phyloP scores from a whole-genome alignment of 2,888 invertebrate genomes.

The Agrotis clavis region DNA sequence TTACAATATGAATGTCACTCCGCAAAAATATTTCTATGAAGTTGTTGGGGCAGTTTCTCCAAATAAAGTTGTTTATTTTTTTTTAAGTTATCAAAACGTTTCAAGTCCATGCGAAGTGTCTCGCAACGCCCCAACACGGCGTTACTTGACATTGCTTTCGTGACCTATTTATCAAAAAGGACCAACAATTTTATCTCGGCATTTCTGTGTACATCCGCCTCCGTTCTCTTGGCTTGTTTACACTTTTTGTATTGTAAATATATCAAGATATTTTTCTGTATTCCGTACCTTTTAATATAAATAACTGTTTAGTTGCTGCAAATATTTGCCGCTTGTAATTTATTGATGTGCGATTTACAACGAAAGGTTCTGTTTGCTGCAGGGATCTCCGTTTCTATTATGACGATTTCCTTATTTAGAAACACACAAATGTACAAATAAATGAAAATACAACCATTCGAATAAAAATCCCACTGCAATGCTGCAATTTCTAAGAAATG shows the following conservation, averaged over 20 bases:
- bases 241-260: slow-evolving; percentile 74
- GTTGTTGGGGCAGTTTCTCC: slow-evolving; percentile 24
- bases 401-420: not conserved
- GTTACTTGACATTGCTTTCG: slow-evolving; percentile 72
- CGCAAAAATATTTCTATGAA: slow-evolving; percentile 25
- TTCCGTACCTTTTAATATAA: slow-evolving; percentile 64
- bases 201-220: slow-evolving; percentile 72
- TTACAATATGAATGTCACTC: slow-evolving; percentile 10
- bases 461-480: slow-evolving; percentile 16
- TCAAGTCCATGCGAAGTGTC: slow-evolving; percentile 64
- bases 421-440: not conserved
- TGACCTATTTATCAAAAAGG: slow-evolving; percentile 81
- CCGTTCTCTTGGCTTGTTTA: slow-evolving; percentile 70
- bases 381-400: not conserved
- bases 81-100: slow-evolving; percentile 60
- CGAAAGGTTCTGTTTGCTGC: slow-evolving; percentile 9
- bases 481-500: slow-evolving; percentile 27
- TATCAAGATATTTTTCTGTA: slow-evolving; percentile 70
- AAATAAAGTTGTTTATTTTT: slow-evolving; percentile 54
- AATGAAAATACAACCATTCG: not conserved
- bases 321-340: slow-evolving; percentile 54
- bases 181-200: slow-evolving; percentile 75
- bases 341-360: slow-evolving; percentile 54
- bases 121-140: slow-evolving; percentile 60
- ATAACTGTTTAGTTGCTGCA: slow-evolving; percentile 64